Percentiles rank a stretch among this genome's conserved stretches.
phyloP scores from a whole-genome alignment of 2,113 vertebrate species.

The Tringa solitaria region DNA sequence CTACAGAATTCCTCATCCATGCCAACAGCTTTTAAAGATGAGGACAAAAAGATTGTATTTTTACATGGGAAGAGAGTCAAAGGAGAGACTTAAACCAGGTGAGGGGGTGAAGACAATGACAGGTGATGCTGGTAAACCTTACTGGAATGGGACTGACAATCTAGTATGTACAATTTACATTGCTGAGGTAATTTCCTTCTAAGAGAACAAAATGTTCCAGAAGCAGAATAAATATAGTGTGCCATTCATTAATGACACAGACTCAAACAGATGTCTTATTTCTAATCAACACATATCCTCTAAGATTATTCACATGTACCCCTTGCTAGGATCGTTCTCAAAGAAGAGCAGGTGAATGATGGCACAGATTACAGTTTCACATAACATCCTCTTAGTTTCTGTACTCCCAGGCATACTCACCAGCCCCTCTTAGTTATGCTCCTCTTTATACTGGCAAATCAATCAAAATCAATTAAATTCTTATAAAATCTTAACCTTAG shows the following conservation, averaged over 20 bases:
- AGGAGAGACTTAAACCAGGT: background rate
- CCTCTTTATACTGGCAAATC: background rate
- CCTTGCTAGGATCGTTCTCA: background rate
- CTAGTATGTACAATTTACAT: background rate
- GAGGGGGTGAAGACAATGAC: background rate
- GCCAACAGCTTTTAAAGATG: background rate
- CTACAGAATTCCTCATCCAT: background rate
- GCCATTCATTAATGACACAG: slow-evolving; percentile 7
- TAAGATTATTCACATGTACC: background rate
- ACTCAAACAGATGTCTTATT: slow-evolving; percentile 36
- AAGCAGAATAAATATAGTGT: background rate
- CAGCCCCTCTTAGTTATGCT: background rate
- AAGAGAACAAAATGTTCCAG: slow-evolving; percentile 15
- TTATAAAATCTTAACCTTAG: background rate
- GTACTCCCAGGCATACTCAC: background rate
- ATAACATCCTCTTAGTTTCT: background rate
- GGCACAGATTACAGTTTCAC: background rate
- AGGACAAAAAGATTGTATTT: background rate
- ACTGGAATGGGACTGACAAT: background rate
- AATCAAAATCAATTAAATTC: background rate
- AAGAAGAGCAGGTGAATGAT: slow-evolving; percentile 4
- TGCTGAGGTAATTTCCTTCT: background rate
- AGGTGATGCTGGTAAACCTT: background rate
- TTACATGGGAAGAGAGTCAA: background rate
- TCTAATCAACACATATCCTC: slow-evolving; percentile 27